Percentiles rank a stretch among this genome's conserved stretches.
Conservation (phyloP, 2,797 vertebrate genomes). For the Pseudopleuronectes americanus region DNA sequence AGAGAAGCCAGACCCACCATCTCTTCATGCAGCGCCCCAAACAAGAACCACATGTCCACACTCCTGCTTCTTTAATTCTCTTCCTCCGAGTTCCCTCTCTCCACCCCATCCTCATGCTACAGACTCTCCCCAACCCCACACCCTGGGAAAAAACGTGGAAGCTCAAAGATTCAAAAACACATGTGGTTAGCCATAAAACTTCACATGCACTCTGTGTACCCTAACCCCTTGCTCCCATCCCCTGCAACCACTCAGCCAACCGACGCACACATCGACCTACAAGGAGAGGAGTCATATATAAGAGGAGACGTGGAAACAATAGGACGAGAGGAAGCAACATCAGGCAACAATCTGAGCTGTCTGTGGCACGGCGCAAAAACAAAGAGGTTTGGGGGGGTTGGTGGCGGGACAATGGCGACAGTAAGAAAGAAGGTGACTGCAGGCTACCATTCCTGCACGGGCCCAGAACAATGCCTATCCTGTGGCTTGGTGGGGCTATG, state of each 20-base stretch:
- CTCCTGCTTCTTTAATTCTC: slow-evolving; percentile 49
- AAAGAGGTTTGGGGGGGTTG: slow-evolving; percentile 57
- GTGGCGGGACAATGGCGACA: slow-evolving; percentile 68
- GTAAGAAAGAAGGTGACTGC: slow-evolving; percentile 74
- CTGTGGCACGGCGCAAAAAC: slow-evolving; percentile 67
- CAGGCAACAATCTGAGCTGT: slow-evolving; percentile 72
- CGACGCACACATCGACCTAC: slow-evolving; percentile 52
- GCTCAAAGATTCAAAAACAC: slow-evolving; percentile 80
- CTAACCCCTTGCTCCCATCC: slow-evolving; percentile 34
- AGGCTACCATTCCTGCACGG: slow-evolving; percentile 74
- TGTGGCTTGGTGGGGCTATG: slow-evolving; percentile 67
- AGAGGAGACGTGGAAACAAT: slow-evolving; percentile 72
- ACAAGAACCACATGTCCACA: slow-evolving; percentile 83
- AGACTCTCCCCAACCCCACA: slow-evolving; percentile 60
- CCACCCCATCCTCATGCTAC: slow-evolving; percentile 60
- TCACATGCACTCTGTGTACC: slow-evolving; percentile 77
- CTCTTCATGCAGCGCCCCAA: slow-evolving; percentile 72
- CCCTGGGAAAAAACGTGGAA: slow-evolving; percentile 76
- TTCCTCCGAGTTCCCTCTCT: slow-evolving; percentile 55
- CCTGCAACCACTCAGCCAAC: slow-evolving; percentile 43
- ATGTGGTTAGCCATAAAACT: slow-evolving; percentile 84
- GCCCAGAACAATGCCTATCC: slow-evolving; percentile 75
- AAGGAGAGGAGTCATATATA: slow-evolving; percentile 62
- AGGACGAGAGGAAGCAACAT: slow-evolving; percentile 71
- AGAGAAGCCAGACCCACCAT: slow-evolving; percentile 74